phyloP scores from a whole-genome alignment of 2,113 vertebrate genomes.

The Sardina pilchardus region DNA sequence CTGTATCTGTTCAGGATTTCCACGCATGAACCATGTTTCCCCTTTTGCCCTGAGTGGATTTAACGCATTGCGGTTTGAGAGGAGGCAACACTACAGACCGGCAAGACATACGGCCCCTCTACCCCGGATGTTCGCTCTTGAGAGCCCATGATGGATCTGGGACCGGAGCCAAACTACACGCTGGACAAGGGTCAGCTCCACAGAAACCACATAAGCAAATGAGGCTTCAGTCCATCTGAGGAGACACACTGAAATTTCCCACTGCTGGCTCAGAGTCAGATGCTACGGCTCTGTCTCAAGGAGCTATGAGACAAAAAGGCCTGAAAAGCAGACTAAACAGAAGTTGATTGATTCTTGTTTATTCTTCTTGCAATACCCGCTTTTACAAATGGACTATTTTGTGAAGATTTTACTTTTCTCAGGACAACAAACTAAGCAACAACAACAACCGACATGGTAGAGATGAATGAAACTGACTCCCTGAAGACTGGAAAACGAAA shows the following conservation, averaged over 20 bases:
- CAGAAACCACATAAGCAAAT: constrained; percentile 31
- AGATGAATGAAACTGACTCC: constrained; percentile 2
- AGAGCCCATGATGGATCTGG: constrained; percentile 42
- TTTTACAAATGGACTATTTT: background rate
- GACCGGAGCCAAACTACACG: constrained; percentile 43
- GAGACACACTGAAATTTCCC: constrained; percentile 2
- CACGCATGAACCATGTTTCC: background rate
- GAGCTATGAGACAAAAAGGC: background rate
- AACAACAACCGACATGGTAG: background rate
- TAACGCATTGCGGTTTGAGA: background rate
- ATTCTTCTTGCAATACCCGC: background rate
- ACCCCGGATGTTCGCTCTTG: constrained; percentile 40
- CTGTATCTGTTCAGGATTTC: background rate
- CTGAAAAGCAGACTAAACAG: background rate
- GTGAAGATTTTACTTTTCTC: background rate
- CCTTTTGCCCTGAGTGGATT: background rate
- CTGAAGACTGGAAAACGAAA: background rate
- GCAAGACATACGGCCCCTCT: constrained; percentile 19
- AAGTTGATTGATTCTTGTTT: background rate
- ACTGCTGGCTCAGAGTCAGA: background rate
- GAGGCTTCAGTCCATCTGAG: background rate
- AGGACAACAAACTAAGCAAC: background rate
- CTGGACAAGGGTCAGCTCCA: constrained; percentile 51
- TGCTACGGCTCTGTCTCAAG: background rate
- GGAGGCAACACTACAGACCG: background rate